Base-by-base conservation (phyloP, 2,888 invertebrate genomes). In the Temnothorax ravouxi region DNA sequence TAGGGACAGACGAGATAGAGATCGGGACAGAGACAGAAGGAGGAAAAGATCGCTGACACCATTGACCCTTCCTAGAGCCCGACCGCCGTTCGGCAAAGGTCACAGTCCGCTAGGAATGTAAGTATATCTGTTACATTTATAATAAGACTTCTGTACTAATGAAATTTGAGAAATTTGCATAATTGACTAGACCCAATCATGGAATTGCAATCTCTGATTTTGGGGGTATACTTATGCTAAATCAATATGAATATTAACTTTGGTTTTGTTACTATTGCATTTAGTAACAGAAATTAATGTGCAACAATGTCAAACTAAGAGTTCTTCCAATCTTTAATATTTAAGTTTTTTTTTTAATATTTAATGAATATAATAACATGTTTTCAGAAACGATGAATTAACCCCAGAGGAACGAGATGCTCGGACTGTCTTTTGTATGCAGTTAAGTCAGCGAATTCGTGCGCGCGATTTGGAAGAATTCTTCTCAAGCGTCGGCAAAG, bases 361-460 rank as follows among this genome's bases (percentile, higher is more conserved):
- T 44, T 77, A 41, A 29, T 47, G n/a, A 38, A 34, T 25, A 50
- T 21, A 38, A 25, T 56, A 56, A 64, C 54, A 50, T 47, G 4
- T 34, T 15, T 77, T 92, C 9, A 91, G 94, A 72, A 93, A 92
- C 74, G 95, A 95, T 85, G 98, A 98, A 91, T 95, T 99, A 82
- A 98, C 99, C 67, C 98, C 99, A 0, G 99, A 99, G 95, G 99
- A 99, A 95, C 96, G 99, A 86, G 99, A 99, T 96, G 97, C 99
- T n/a, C 96, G 99, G 54, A 99, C 99, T 64, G 98, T 99, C 6
- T 99, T 99, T 95, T 99, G 99, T 94, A 99, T 99, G 98, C 99
- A 99, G 95, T 95, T 99, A 83, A 98, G 99, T 82, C 98, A 99
- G 93, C 96, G 98, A 91, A 99, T 99, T 93, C 96, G 98, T 91